phyloP scores from a whole-genome alignment of 2,113 vertebrate species.

The Malurus alboscapulatus region DNA sequence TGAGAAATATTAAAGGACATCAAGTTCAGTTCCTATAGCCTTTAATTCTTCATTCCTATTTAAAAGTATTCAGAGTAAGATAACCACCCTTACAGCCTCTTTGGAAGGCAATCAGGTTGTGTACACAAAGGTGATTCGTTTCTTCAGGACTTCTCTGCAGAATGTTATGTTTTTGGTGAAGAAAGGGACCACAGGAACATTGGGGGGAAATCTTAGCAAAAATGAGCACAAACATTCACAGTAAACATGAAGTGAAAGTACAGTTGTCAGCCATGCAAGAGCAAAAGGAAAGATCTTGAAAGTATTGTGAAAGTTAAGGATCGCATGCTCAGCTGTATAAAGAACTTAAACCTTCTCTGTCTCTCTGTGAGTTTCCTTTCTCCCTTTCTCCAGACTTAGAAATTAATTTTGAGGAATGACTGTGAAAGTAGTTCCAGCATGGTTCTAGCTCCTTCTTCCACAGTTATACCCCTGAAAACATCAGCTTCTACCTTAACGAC shows the following conservation, averaged over 20 bases:
- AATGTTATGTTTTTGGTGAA: neutral
- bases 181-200: neutral
- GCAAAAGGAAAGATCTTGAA: neutral
- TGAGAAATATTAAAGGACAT: neutral
- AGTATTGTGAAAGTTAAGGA: neutral
- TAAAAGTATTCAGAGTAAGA: neutral
- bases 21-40: neutral
- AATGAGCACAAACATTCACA: neutral
- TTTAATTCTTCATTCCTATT: neutral
- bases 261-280: neutral
- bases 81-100: neutral
- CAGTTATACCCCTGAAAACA: neutral
- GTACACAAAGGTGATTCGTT: neutral
- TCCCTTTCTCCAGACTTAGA: neutral
- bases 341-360: neutral
- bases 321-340: neutral
- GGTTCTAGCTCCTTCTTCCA: neutral
- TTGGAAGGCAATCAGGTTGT: neutral
- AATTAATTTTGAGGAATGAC: neutral
- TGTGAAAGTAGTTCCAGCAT: neutral
- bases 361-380: neutral
- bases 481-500: neutral
- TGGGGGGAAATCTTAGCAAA: neutral
- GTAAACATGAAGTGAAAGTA: neutral
- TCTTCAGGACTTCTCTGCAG: neutral